phyloP scores from a whole-genome alignment of 2,797 vertebrate genomes.

The Acipenser transmontanus region DNA sequence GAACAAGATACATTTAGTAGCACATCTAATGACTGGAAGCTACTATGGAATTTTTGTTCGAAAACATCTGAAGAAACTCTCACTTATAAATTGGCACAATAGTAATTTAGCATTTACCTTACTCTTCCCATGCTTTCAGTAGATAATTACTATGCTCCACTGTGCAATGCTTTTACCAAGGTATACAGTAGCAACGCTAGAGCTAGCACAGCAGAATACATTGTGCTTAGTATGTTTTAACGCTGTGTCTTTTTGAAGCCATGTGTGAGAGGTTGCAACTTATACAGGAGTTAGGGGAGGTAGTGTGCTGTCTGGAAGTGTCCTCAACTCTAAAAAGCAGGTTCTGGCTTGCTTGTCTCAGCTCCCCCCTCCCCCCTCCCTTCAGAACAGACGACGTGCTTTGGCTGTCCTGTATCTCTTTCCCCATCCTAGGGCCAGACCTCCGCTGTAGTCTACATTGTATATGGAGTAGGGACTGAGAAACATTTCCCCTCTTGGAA shows the following conservation, averaged over 20 bases:
- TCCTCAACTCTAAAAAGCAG: constrained; percentile 28
- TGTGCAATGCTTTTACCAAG: too few relatives aligned
- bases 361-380: constrained; percentile 33
- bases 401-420: constrained; percentile 37
- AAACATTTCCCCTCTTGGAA: constrained; percentile 27
- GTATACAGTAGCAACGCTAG: too few relatives aligned
- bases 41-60: too few relatives aligned
- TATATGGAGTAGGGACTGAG: neutral
- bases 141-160: too few relatives aligned
- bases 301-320: constrained; percentile 35
- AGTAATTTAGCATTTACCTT: too few relatives aligned
- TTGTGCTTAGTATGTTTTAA: neutral
- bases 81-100: too few relatives aligned
- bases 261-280: constrained; percentile 31
- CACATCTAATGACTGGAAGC: too few relatives aligned
- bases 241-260: constrained; percentile 13
- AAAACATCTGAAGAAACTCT: too few relatives aligned
- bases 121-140: too few relatives aligned
- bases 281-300: constrained; percentile 33
- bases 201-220: too few relatives aligned
- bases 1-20: too few relatives aligned
- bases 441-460: neutral
- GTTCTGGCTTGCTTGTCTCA: constrained; percentile 25
- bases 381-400: constrained; percentile 49
- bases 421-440: constrained; percentile 36